Conservation (phyloP, 2,113 vertebrate genomes). For the Meles meles region DNA sequence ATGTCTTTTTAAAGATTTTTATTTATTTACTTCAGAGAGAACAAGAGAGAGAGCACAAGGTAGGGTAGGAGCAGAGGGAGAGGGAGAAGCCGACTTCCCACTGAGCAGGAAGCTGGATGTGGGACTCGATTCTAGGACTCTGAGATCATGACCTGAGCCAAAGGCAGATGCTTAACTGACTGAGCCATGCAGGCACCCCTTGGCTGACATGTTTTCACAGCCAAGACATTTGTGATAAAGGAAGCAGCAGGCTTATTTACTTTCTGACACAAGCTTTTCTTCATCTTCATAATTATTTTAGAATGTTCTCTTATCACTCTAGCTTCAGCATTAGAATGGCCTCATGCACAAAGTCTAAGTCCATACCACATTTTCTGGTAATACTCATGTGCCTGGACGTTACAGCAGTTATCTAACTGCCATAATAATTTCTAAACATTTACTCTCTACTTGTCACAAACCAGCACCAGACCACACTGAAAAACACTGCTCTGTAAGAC, state of each 20-base stretch:
- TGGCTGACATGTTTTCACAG: neutral
- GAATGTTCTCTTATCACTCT: neutral
- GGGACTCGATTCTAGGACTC: neutral
- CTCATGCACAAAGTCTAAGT: neutral
- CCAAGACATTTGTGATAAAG: neutral
- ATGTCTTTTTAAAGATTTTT: neutral
- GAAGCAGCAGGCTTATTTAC: neutral
- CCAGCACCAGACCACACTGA: neutral
- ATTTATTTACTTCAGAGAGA: neutral
- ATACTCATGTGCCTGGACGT: neutral
- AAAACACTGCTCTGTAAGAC: neutral
- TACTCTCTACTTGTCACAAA: neutral
- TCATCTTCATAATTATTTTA: neutral
- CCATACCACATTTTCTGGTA: neutral
- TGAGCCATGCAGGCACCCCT: neutral
- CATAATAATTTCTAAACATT: neutral
- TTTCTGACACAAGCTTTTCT: neutral
- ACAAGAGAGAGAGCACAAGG: neutral
- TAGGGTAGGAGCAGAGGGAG: neutral
- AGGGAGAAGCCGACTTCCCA: neutral
- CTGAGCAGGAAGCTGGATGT: neutral
- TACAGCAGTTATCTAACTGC: neutral
- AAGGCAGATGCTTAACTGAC: neutral
- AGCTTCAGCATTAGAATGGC: neutral
- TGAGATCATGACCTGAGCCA: neutral